phyloP scores from a whole-genome alignment of 2,113 vertebrate species.

The Malurus melanocephalus region DNA sequence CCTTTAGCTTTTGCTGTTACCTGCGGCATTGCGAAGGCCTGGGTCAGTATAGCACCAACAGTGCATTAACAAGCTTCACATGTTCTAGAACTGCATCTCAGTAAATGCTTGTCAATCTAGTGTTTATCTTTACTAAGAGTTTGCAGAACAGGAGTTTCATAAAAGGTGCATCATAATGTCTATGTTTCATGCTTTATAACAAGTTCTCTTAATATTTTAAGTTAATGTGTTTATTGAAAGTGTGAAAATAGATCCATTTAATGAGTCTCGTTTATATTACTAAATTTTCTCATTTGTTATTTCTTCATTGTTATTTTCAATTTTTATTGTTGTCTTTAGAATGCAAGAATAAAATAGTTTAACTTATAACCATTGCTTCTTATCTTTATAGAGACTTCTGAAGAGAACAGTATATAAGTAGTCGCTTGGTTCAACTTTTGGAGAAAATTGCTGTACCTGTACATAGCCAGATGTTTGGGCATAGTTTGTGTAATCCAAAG shows the following conservation, averaged over 20 bases:
- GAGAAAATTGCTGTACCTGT: background rate
- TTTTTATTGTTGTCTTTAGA: background rate
- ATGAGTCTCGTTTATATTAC: background rate
- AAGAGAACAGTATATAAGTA: background rate
- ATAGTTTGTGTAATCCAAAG: background rate
- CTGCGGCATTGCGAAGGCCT: background rate
- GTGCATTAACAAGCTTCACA: background rate
- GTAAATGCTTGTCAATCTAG: background rate
- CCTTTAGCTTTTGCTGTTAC: background rate
- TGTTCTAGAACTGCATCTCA: background rate
- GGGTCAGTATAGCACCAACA: fast-evolving
- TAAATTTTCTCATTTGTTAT: background rate
- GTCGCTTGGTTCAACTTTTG: background rate
- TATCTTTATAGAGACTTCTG: background rate
- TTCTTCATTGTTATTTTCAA: background rate
- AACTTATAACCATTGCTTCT: background rate
- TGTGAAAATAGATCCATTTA: background rate
- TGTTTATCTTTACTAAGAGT: background rate
- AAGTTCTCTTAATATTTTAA: background rate
- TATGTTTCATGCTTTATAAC: background rate
- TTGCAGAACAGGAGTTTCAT: background rate
- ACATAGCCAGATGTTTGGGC: background rate
- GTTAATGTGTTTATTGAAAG: background rate
- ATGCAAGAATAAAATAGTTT: background rate
- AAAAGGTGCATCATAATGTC: background rate